Percentiles rank a stretch among this genome's conserved stretches.
phyloP scores from a whole-genome alignment of 2,797 vertebrate genomes.

The Molossus molossus region DNA sequence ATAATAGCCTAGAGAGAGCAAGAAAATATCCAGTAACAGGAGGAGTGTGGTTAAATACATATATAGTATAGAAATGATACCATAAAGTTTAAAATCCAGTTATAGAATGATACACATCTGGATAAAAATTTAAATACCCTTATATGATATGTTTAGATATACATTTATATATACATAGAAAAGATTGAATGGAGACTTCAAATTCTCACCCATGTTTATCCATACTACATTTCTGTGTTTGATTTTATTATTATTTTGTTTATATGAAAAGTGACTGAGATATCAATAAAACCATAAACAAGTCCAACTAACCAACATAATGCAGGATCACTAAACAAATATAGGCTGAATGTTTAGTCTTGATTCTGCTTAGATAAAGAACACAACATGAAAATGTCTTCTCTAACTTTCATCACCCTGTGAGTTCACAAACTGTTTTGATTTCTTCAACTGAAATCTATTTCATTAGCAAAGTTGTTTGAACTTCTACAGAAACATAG shows the following conservation, averaged over 20 bases:
- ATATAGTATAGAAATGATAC: neutral
- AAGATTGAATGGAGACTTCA: neutral
- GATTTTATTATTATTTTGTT: constrained; percentile 14
- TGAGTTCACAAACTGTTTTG: constrained; percentile 43
- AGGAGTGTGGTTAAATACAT: neutral
- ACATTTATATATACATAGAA: neutral
- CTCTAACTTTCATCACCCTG: neutral
- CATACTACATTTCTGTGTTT: neutral
- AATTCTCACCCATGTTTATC: neutral
- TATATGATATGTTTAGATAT: neutral
- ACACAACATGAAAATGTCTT: neutral
- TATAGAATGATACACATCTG: neutral
- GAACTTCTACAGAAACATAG: constrained; percentile 26
- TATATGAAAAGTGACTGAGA: neutral
- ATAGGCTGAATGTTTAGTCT: neutral
- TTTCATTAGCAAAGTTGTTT: neutral
- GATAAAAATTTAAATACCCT: constrained; percentile 21
- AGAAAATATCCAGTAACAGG: neutral
- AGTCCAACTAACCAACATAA: neutral
- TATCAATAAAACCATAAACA: neutral
- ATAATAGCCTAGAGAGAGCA: neutral
- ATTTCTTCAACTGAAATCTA: neutral
- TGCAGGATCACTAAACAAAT: neutral
- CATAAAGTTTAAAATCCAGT: neutral
- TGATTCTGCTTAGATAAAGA: neutral